Base-by-base conservation (phyloP, 2,888 invertebrate species). In the Drosophila yooni region DNA sequence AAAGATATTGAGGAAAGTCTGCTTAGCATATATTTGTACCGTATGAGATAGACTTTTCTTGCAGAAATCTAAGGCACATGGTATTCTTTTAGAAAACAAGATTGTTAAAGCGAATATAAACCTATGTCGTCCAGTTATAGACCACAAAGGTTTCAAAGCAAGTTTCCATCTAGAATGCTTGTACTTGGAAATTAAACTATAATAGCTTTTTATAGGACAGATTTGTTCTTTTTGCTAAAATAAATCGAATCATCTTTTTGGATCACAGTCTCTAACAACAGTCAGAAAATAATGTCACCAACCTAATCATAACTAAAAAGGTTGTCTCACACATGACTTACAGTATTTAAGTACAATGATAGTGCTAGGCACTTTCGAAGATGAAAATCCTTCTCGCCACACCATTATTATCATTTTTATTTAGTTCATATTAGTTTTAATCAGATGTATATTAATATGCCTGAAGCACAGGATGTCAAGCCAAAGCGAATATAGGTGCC, bases 151-250 rank as follows among this genome's bases (percentile, higher is more conserved):
- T 2, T 43, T 11, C 11, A 43, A 6, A 11, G n/a, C 43, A 11
- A n/a, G 10, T n/a, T 38, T 38, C 7, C 13, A 34, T 5, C 11
- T 13, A 34, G 4, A 13, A 13, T 34, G 13, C 4, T 34, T 38
- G 18, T 3, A 18, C 18, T 40, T 40, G 1, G 3, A n/a, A n/a
- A 40, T 40, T 4, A 10, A n/a, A 5, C n/a, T n/a, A 4, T 40
- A 40, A 4, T 2, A 40, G n/a, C 2, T n/a, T n/a, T n/a, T 10
- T 18, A 0, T 0, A 18, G 2, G 18, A 2, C 2, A 4, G 18
- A n/a, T 40, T 40, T 40, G 10, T 4, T n/a, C n/a, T n/a, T 2
- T 2, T 40, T 18, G 6, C 11, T 1, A 2, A 2, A 21, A 21
- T 21, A 43, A 43, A 3, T 21, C 6, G 1, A n/a, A 11, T 43